These are phyloP conservation scores for Mongoloraphidia duomilia DNA, from an alignment of 2,888 invertebrate species.

Conservation along the genomic window DNA sequence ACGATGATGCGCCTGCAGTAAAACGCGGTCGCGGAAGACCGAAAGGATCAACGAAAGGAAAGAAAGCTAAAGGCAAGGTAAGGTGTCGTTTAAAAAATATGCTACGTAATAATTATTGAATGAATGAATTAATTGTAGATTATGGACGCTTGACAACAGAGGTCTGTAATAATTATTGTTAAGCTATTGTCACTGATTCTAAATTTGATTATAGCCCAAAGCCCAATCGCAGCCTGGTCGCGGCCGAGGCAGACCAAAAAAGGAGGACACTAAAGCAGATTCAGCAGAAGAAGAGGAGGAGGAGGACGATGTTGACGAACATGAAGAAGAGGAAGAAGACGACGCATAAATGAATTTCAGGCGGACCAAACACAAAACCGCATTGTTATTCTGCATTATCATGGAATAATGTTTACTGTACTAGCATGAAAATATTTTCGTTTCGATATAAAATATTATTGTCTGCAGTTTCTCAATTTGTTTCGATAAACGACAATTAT, in stretches of 20 bases:
- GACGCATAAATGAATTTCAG: constrained; percentile 19
- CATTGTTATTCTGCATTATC: too few relatives aligned
- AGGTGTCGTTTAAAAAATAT: neutral
- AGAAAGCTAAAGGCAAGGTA: constrained; percentile 31
- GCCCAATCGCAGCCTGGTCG: constrained; percentile 16
- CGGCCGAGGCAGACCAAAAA: constrained; percentile 33
- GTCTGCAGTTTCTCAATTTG: too few relatives aligned
- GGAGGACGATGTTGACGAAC: constrained; percentile 25
- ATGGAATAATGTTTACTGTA: too few relatives aligned
- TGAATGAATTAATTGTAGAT: too few relatives aligned
- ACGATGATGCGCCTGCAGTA: constrained; percentile 28
- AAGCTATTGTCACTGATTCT: neutral
- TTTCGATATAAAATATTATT: too few relatives aligned
- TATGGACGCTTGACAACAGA: too few relatives aligned
- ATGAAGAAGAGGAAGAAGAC: constrained; percentile 25
- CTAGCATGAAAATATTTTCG: too few relatives aligned
- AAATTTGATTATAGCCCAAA: constrained; percentile 13
- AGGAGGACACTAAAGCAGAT: constrained; percentile 26
- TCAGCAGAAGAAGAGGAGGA: constrained; percentile 29
- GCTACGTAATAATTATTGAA: too few relatives aligned
- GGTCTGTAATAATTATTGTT: too few relatives aligned
- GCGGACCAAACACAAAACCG: neutral
- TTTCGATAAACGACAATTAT: too few relatives aligned
- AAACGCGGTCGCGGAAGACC: constrained; percentile 41
- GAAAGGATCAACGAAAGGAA: constrained; percentile 37